Conservation (phyloP, 1,140 invertebrate species). For the Drosophila hydei region DNA sequence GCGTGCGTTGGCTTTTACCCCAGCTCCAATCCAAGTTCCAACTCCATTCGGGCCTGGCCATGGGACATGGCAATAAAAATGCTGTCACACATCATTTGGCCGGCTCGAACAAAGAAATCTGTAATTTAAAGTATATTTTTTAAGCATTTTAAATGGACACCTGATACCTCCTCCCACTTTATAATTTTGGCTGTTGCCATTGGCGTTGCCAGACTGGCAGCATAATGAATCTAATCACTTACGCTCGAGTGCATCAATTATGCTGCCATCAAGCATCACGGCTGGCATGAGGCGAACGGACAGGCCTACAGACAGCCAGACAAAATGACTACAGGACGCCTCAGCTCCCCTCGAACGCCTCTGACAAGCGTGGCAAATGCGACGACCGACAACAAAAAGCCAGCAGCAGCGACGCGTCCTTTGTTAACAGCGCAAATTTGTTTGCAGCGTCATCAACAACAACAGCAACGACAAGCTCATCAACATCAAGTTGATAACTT, state of each 20-base stretch:
- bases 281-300: constrained; percentile 21
- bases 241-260: constrained; percentile 84
- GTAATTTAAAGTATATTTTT: constrained; percentile 49
- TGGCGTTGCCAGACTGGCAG: constrained; percentile 70
- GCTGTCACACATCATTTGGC: constrained; percentile 79
- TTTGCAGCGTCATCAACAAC: constrained; percentile 76
- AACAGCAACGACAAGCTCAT: constrained; percentile 60
- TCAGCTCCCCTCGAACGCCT: constrained; percentile 8
- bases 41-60: constrained; percentile 2
- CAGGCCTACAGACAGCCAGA: constrained; percentile 28
- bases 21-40: constrained; percentile 11
- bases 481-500: constrained; percentile 73
- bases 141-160: constrained; percentile 45
- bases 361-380: constrained; percentile 61
- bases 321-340: constrained; percentile 56
- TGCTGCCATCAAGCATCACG: constrained; percentile 75
- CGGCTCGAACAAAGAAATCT: constrained; percentile 5
- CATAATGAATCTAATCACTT: constrained; percentile 84
- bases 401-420: constrained; percentile 55
- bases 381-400: constrained; percentile 20
- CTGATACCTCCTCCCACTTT: constrained; percentile 44
- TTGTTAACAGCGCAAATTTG: constrained; percentile 75
- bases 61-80: constrained; percentile 70
- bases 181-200: constrained; percentile 15
- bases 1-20: constrained; percentile 77